Conservation (phyloP, 1,140 invertebrate genomes). For the Tribolium madens region DNA sequence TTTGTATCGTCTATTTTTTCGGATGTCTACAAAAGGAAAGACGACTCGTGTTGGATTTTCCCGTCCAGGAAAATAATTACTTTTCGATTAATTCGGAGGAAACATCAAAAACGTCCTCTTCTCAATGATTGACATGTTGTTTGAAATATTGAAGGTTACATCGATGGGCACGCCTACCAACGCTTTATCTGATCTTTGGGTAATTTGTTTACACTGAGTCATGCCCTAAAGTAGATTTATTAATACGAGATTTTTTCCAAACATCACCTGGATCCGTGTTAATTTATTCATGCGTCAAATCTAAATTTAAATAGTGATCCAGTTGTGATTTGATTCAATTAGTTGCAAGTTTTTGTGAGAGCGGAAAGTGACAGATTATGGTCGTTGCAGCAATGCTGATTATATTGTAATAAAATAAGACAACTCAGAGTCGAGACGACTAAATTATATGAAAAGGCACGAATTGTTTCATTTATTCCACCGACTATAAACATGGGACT, state of each 20-base stretch:
- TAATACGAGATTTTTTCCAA: slow-evolving; percentile 20
- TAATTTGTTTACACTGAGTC: slow-evolving; percentile 33
- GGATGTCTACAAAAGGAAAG: slow-evolving; percentile 1
- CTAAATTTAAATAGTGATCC: slow-evolving; percentile 36
- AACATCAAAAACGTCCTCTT: not conserved
- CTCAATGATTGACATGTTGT: slow-evolving; percentile 19
- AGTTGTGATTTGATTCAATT: slow-evolving; percentile 6
- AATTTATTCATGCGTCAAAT: slow-evolving; percentile 38
- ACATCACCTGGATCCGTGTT: slow-evolving; percentile 11
- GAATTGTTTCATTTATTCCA: slow-evolving; percentile 17
- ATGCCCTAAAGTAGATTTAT: slow-evolving; percentile 31
- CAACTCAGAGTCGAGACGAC: not conserved
- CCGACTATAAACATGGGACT: not conserved
- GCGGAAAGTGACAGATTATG: slow-evolving; percentile 4
- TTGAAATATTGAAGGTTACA: slow-evolving; percentile 18
- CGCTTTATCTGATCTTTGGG: slow-evolving; percentile 24
- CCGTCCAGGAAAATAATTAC: not conserved
- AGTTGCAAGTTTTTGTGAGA: not conserved
- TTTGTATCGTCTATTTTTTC: slow-evolving; percentile 3
- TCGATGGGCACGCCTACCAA: slow-evolving; percentile 3
- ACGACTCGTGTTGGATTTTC: slow-evolving; percentile 19
- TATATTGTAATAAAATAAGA: slow-evolving; percentile 18
- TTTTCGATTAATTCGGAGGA: slow-evolving; percentile 11
- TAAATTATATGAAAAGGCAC: slow-evolving; percentile 15
- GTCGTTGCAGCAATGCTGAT: slow-evolving; percentile 1